Percentiles rank a stretch among this genome's conserved stretches.
Evolutionary conservation across 2,113 vertebrate genomes (phyloP).

Genomic region (Misgurnus mizolepis): DNA sequence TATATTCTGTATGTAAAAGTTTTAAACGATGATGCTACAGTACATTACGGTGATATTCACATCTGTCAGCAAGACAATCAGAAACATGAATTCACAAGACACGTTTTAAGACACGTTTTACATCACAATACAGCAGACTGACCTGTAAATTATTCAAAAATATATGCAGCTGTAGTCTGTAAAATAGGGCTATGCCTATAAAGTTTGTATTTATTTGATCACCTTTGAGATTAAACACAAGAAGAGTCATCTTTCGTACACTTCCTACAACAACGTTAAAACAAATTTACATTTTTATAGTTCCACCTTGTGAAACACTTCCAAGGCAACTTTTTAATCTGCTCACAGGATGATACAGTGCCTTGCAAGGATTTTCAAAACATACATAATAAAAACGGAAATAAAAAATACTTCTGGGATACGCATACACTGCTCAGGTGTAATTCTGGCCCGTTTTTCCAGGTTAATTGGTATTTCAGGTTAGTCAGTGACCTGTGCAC

Average conservation of each 20-base stretch:
- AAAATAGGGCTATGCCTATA: background rate
- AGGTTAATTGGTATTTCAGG: slow-evolving; percentile 23
- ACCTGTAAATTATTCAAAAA: background rate
- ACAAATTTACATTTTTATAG: slow-evolving; percentile 37
- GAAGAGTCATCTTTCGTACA: background rate
- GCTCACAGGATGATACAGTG: slow-evolving; percentile 20
- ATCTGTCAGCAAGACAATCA: background rate
- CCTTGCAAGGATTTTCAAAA: slow-evolving; percentile 11
- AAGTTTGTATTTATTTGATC: background rate
- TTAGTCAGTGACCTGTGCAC: slow-evolving; percentile 2
- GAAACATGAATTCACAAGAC: background rate
- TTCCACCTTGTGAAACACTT: slow-evolving; percentile 7
- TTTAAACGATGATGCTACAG: too few species aligned
- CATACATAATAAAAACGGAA: background rate
- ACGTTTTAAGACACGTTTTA: too few species aligned
- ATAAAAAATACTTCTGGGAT: background rate
- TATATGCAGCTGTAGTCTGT: background rate
- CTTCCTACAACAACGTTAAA: background rate
- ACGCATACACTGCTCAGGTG: background rate
- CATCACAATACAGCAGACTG: background rate
- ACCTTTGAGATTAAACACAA: background rate
- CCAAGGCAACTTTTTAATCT: slow-evolving; percentile 9
- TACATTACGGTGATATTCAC: background rate
- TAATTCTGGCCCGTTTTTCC: background rate
- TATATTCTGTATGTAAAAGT: too few species aligned